phyloP scores from a whole-genome alignment of 2,113 vertebrate species.

The Pelusios castaneus region DNA sequence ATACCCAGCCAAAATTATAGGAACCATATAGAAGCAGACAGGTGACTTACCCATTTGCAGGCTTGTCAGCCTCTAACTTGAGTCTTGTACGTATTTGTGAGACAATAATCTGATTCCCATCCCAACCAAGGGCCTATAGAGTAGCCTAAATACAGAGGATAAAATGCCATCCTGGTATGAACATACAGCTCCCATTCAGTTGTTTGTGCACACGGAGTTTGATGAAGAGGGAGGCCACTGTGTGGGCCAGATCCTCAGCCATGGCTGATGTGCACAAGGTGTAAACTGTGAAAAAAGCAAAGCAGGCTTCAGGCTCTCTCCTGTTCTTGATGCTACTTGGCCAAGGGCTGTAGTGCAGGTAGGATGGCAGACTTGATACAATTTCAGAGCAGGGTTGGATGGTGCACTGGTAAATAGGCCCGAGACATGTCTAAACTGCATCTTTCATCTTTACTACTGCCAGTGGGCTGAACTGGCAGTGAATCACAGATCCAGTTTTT shows the following conservation, averaged over 20 bases:
- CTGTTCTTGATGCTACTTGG: background rate
- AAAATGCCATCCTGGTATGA: background rate
- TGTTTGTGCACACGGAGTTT: background rate
- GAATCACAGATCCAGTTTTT: background rate
- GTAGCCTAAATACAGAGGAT: background rate
- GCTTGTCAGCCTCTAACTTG: background rate
- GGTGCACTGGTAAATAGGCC: constrained; percentile 48
- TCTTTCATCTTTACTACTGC: background rate
- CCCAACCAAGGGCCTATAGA: background rate
- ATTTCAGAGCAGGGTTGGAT: background rate
- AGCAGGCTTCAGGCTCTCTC: background rate
- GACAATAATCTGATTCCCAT: background rate
- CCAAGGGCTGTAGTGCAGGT: background rate
- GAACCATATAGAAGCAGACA: background rate
- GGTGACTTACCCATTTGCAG: background rate
- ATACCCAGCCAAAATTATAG: background rate
- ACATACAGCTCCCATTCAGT: background rate
- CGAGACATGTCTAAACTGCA: background rate
- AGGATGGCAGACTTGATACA: constrained; percentile 17
- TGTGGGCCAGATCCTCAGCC: background rate
- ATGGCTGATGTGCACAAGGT: background rate
- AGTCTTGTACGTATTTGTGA: background rate
- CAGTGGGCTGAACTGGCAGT: background rate
- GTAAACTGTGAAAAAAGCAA: background rate
- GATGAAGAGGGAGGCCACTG: background rate